These are phyloP conservation scores for Stictonetta naevosa DNA, from an alignment of 2,113 vertebrate species.

Conservation along the genomic window DNA sequence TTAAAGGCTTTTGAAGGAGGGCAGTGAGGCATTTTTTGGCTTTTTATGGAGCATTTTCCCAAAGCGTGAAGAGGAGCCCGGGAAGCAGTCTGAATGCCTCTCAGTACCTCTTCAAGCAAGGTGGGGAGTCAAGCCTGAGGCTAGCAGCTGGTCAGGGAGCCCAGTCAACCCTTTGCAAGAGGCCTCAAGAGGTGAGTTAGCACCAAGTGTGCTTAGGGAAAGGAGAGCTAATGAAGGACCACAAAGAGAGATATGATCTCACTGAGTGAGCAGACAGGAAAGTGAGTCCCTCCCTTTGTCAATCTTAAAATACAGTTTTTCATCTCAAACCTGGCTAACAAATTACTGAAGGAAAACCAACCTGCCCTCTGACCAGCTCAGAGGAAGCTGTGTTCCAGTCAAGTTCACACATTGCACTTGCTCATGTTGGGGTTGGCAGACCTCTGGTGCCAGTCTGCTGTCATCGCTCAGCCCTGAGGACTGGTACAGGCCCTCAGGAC, in stretches of 20 bases:
- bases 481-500: background rate
- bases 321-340: background rate
- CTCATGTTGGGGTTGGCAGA: background rate
- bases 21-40: background rate
- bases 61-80: background rate
- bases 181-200: background rate
- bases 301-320: background rate
- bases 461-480: rapidly evolving
- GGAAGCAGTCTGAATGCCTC: rapidly evolving
- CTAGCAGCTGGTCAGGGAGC: background rate
- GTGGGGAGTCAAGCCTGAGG: background rate
- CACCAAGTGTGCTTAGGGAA: background rate
- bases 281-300: background rate
- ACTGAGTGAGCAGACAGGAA: background rate
- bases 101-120: background rate
- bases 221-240: background rate
- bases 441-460: background rate
- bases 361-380: background rate
- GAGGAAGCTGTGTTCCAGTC: background rate
- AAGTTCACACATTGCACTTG: background rate
- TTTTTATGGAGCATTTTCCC: background rate
- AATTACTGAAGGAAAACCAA: background rate
- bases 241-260: background rate
- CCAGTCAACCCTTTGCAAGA: background rate
- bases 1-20: background rate